Base-by-base conservation (phyloP, 2,113 vertebrate genomes). In the Albula glossodonta region DNA sequence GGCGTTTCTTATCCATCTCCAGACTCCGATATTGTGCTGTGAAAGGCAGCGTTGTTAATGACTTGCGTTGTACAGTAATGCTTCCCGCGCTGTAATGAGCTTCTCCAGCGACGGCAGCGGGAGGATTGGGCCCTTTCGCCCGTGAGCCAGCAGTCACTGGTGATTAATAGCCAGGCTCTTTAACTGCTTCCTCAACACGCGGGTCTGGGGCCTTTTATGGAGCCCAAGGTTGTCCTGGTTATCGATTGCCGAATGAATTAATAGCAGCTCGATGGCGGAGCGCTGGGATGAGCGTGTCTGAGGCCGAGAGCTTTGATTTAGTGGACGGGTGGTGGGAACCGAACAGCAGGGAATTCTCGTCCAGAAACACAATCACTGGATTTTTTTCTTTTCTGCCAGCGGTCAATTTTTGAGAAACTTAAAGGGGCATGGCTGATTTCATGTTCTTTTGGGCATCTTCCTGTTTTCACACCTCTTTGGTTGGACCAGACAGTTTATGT, bases 121-220 rank as follows among this genome's bases (percentile, higher is more conserved):
- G 70, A 51, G 12, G 31, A 63, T 51, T 17, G 19, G 19, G 78
- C 57, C 60, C n/a, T 49, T 53, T 81, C 83, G 41, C 85, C 53
- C 56, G n/a, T n/a, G 52, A 80, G 74, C 82, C 50, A 51, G 84
- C 78, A 48, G 85, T 87, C 86, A 48, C 11, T 13, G 12, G 22
- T 87, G 88, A 88, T 88, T 87, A 82, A 88, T 87, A 83, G 83
- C 49, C 83, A 13, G 51, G n/a, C 83, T 60, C 25, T 78, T 82
- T 80, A 70, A 82, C 79, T 17, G 79, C 74, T 84, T 86, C 83
- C 77, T 81, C 48, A 49, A 52, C 66, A 51, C 51, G 6, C 80
- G 31, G 49, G 63, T 83, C 84, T 53, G 56, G 83, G 51, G 17
- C 83, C 63, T 83, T 63, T 80, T 15, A 8, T 48, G 11, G n/a